These are phyloP conservation scores for Choristoneura fumiferana DNA, from an alignment of 1,140 invertebrate species.

Conservation along the genomic window DNA sequence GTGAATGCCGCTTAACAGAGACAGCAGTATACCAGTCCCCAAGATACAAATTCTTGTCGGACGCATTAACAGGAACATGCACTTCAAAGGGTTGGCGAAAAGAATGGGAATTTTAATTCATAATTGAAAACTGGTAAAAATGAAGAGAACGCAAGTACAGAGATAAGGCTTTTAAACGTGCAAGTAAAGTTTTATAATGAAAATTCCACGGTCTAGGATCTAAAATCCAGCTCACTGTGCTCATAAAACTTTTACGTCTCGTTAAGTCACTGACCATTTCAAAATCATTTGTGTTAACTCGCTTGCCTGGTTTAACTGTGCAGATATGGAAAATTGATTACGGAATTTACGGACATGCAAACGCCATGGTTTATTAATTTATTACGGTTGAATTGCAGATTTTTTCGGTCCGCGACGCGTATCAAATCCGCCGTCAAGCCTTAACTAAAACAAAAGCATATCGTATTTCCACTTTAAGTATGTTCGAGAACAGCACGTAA, in stretches of 20 bases:
- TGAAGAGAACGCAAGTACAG: no score
- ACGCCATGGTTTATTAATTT: constrained; percentile 37
- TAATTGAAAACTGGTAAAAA: no score
- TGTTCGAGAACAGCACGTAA: no score
- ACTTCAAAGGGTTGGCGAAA: no score
- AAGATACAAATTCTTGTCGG: no score
- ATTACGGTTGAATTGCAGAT: constrained; percentile 31
- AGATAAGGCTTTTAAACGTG: no score
- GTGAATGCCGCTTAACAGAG: no score
- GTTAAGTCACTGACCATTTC: constrained; percentile 57
- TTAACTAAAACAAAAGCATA: constrained; percentile 25
- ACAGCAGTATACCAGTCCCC: no score
- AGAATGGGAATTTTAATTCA: no score
- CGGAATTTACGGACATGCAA: constrained; percentile 45
- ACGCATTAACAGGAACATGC: no score
- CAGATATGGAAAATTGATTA: constrained; percentile 53
- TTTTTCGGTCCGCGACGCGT: constrained; percentile 24
- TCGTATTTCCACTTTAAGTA: background rate
- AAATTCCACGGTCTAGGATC: background rate
- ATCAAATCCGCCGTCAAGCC: constrained; percentile 22
- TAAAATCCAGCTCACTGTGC: constrained; percentile 13
- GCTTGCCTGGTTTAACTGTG: constrained; percentile 26
- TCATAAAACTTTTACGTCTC: constrained; percentile 54
- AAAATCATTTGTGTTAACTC: constrained; percentile 54
- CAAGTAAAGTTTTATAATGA: no score